Percentiles rank a stretch among this genome's conserved stretches.
Evolutionary conservation across 2,888 invertebrate genomes (phyloP).

Genomic region (Rhingia rostrata): DNA sequence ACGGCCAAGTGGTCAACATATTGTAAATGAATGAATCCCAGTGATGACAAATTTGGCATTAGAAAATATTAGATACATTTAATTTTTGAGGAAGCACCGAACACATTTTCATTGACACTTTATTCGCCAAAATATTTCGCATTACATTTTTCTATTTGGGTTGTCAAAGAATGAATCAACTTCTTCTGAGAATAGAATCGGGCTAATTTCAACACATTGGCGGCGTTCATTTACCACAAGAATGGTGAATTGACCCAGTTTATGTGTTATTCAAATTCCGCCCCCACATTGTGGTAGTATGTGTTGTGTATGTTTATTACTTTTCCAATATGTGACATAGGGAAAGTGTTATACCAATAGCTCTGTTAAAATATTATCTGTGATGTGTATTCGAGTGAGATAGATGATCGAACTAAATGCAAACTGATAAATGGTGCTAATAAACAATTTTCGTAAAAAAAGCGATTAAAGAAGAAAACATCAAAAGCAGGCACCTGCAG

Average conservation of each 20-base stretch:
- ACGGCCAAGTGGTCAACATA: slow-evolving; percentile 7
- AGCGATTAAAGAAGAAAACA: background rate
- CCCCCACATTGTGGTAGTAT: slow-evolving; percentile 7
- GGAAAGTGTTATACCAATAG: too few relatives aligned
- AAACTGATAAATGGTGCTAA: too few relatives aligned
- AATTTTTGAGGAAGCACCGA: slow-evolving; percentile 6
- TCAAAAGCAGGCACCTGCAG: slow-evolving; percentile 11
- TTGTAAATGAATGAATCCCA: too few relatives aligned
- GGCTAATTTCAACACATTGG: slow-evolving; percentile 46
- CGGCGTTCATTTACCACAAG: slow-evolving; percentile 35
- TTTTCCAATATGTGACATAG: slow-evolving; percentile 1
- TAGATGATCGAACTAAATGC: too few relatives aligned
- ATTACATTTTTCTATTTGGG: background rate
- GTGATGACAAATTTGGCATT: slow-evolving; percentile 21
- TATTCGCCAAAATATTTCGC: background rate
- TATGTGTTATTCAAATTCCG: slow-evolving; percentile 13
- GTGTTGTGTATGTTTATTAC: slow-evolving; percentile 1
- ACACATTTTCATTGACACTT: background rate
- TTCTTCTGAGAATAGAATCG: slow-evolving; percentile 42
- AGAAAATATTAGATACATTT: background rate
- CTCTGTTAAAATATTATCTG: too few relatives aligned
- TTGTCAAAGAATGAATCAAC: slow-evolving; percentile 50
- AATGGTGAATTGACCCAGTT: slow-evolving; percentile 58
- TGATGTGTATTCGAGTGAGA: too few relatives aligned
- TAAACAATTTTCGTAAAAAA: background rate